Conservation (phyloP, 1,140 invertebrate species). For the Calosoma granatense region DNA sequence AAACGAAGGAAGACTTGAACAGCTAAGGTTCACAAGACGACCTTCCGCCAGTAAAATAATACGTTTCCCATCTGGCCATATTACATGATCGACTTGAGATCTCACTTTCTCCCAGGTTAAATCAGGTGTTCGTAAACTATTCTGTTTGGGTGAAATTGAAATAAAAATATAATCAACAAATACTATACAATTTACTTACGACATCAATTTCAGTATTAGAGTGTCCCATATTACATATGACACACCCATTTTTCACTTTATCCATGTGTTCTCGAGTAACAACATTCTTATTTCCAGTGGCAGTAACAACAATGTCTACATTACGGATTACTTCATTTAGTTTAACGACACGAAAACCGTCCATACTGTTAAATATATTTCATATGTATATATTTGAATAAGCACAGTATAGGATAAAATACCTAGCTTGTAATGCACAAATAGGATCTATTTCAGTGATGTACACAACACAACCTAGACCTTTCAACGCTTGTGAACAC, state of each 20-base stretch:
- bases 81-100: conserved; percentile 94
- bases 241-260: conserved; percentile 93
- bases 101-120: conserved; percentile 95
- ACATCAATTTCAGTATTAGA: conserved; percentile 98
- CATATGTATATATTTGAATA: conserved; percentile 25
- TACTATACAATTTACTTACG: conserved; percentile 43
- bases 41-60: conserved; percentile 92
- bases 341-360: conserved; percentile 92
- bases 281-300: conserved; percentile 95
- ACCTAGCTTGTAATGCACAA: conserved; percentile 93
- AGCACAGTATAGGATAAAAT: conserved; percentile 19
- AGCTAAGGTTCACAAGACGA: conserved; percentile 89
- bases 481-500: conserved; percentile 90
- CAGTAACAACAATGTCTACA: conserved; percentile 91
- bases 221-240: conserved; percentile 97
- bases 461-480: conserved; percentile 86
- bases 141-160: too few species aligned
- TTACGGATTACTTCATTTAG: conserved; percentile 88
- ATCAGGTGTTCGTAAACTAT: conserved; percentile 85
- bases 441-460: conserved; percentile 98
- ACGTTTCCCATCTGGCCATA: conserved; percentile 88
- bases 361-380: too few species aligned
- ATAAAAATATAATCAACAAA: conserved; percentile 20
- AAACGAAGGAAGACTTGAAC: conserved; percentile 94
- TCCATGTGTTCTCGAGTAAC: conserved; percentile 93